Evolutionary conservation across 2,797 vertebrate genomes (phyloP).

Genomic region (Cirrhinus molitorella): DNA sequence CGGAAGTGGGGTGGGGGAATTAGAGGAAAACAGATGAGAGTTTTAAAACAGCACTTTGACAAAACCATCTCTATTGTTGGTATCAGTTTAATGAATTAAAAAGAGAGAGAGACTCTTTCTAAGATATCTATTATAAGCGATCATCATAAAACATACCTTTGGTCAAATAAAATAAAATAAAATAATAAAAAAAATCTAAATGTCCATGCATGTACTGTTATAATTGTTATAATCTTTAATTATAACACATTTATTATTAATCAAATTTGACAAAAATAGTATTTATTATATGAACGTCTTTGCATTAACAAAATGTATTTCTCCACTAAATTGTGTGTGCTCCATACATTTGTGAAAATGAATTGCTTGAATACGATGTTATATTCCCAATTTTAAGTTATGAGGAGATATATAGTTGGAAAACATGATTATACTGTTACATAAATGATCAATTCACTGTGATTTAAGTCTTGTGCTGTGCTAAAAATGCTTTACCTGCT

Average conservation of each 20-base stretch:
- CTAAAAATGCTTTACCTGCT: not conserved
- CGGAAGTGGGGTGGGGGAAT: conserved; percentile 37
- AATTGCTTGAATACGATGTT: not conserved
- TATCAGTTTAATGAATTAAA: not conserved
- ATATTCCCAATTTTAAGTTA: not conserved
- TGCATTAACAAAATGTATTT: not conserved
- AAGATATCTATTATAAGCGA: not conserved
- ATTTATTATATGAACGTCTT: not conserved
- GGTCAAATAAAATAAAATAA: not conserved
- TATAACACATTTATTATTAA: too few relatives aligned
- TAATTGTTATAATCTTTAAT: too few relatives aligned
- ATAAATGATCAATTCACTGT: not conserved
- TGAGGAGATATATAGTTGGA: not conserved
- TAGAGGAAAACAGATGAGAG: conserved; percentile 38
- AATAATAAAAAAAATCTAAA: not conserved
- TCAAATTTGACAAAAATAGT: too few relatives aligned
- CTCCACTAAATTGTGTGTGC: not conserved
- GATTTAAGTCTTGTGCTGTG: too few relatives aligned
- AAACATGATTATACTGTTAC: not conserved
- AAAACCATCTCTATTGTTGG: conserved; percentile 19
- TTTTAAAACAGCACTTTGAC: conserved; percentile 27
- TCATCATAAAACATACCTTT: not conserved
- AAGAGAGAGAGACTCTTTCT: not conserved
- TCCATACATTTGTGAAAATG: not conserved
- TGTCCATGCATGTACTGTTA: not conserved